These are phyloP conservation scores for Chromobotia macracanthus DNA, from an alignment of 2,797 vertebrate genomes.

Conservation along the genomic window DNA sequence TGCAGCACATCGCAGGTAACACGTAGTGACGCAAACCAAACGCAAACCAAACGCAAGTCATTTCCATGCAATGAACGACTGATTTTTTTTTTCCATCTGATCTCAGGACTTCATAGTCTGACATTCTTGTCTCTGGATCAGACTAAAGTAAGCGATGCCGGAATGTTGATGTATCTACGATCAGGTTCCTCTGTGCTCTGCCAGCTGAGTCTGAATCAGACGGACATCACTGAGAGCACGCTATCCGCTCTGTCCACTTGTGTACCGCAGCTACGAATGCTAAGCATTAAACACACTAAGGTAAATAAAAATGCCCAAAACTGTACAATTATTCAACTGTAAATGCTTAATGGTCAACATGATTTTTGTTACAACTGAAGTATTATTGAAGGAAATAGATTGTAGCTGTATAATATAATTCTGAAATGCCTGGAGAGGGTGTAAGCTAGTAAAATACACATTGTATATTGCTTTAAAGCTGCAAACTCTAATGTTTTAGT, in stretches of 20 bases:
- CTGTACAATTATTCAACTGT: too few species aligned
- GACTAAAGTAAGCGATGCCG: conserved; percentile 82
- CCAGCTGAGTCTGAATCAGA: conserved; percentile 85
- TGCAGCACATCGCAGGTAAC: conserved; percentile 77
- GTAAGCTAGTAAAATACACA: too few species aligned
- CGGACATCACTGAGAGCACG: conserved; percentile 76
- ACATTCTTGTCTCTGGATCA: conserved; percentile 82
- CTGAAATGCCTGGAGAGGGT: too few species aligned
- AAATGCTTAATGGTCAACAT: too few species aligned
- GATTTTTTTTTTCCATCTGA: conserved; percentile 9
- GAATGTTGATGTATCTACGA: conserved; percentile 77
- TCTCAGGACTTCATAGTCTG: conserved; percentile 76
- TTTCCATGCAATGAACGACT: neutral
- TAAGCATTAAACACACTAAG: conserved; percentile 83
- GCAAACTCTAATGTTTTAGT: too few species aligned
- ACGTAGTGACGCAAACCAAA: neutral
- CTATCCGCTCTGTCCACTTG: conserved; percentile 69
- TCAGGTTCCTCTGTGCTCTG: conserved; percentile 72
- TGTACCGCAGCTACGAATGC: conserved; percentile 75
- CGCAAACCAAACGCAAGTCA: neutral
- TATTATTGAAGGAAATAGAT: too few species aligned
- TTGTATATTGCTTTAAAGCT: too few species aligned
- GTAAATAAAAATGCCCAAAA: conserved; percentile 59
- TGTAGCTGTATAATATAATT: too few species aligned
- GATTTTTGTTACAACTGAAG: too few species aligned